Percentiles rank a stretch among this genome's conserved stretches.
Evolutionary conservation across 2,113 vertebrate genomes (phyloP).

Genomic region (Pteruthius melanotis): DNA sequence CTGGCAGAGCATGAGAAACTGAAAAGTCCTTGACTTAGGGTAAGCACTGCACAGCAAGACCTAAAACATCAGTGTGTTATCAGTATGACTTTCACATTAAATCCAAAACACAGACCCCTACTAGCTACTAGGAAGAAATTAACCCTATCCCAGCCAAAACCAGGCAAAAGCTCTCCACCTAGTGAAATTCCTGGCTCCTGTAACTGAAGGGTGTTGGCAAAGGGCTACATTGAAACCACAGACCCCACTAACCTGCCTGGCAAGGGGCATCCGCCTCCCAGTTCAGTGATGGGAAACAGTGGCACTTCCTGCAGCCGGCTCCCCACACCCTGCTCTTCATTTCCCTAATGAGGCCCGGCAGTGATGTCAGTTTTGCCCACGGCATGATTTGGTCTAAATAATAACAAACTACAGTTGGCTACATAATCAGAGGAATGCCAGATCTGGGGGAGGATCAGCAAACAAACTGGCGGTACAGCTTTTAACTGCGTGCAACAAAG

Average conservation of each 20-base stretch:
- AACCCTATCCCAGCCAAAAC: neutral
- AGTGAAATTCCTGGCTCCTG: neutral
- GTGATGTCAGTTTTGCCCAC: conserved; percentile 26
- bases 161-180: neutral
- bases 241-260: conserved; percentile 56
- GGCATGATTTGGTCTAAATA: conserved; percentile 8
- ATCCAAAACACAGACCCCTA: neutral
- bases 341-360: conserved; percentile 35
- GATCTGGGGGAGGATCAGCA: neutral
- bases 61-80: neutral
- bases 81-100: neutral
- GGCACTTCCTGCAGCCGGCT: neutral
- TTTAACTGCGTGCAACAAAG: neutral
- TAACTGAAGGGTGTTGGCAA: conserved; percentile 43
- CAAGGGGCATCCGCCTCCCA: conserved; percentile 11
- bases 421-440: conserved; percentile 4
- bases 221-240: conserved; percentile 6
- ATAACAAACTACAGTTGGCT: conserved; percentile 13
- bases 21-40: neutral
- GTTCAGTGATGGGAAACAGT: conserved; percentile 24
- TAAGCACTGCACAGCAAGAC: neutral
- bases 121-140: neutral
- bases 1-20: neutral
- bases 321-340: conserved; percentile 6
- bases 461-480: neutral